Percentiles rank a stretch among this genome's conserved stretches.
These are phyloP conservation scores for Cotesia chilonis DNA, from an alignment of 1,140 invertebrate species.

Conservation along the genomic window DNA sequence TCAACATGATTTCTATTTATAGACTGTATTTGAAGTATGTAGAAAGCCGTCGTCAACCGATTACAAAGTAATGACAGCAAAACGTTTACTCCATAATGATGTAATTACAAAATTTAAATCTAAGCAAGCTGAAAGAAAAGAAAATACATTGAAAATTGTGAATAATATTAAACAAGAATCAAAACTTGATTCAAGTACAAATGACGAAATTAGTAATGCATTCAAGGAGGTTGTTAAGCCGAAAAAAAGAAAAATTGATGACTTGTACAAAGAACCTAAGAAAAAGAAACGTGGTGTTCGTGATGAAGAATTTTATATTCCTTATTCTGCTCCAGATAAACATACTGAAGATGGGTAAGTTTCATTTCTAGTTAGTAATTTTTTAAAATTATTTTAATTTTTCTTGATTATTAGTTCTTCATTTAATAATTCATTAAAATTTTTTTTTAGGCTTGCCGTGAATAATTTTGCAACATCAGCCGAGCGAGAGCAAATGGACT, in stretches of 20 bases:
- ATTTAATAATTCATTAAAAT: slow-evolving; percentile 11
- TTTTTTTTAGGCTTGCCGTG: slow-evolving; percentile 72
- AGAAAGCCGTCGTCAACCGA: slow-evolving; percentile 79
- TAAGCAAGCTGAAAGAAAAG: slow-evolving; percentile 59
- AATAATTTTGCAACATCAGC: slow-evolving; percentile 80
- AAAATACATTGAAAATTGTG: slow-evolving; percentile 54
- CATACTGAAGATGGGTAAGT: slow-evolving; percentile 87
- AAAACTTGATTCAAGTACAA: slow-evolving; percentile 49
- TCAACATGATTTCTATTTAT: slow-evolving; percentile 55
- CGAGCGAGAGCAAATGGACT: slow-evolving; percentile 77
- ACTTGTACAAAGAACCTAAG: slow-evolving; percentile 67
- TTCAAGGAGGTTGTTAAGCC: slow-evolving; percentile 68
- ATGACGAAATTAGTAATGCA: slow-evolving; percentile 56
- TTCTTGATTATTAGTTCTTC: not conserved
- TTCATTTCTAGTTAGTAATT: slow-evolving; percentile 11
- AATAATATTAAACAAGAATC: slow-evolving; percentile 37
- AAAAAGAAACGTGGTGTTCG: slow-evolving; percentile 68
- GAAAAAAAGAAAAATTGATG: slow-evolving; percentile 70
- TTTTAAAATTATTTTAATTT: not conserved
- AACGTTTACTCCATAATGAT: slow-evolving; percentile 73
- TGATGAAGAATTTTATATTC: slow-evolving; percentile 85
- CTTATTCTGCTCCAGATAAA: slow-evolving; percentile 84
- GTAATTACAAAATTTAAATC: slow-evolving; percentile 66
- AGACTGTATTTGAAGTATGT: slow-evolving; percentile 96
- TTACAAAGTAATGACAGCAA: slow-evolving; percentile 77